Evolutionary conservation across 2,797 vertebrate genomes (phyloP).

Genomic region (Pipistrellus kuhlii): DNA sequence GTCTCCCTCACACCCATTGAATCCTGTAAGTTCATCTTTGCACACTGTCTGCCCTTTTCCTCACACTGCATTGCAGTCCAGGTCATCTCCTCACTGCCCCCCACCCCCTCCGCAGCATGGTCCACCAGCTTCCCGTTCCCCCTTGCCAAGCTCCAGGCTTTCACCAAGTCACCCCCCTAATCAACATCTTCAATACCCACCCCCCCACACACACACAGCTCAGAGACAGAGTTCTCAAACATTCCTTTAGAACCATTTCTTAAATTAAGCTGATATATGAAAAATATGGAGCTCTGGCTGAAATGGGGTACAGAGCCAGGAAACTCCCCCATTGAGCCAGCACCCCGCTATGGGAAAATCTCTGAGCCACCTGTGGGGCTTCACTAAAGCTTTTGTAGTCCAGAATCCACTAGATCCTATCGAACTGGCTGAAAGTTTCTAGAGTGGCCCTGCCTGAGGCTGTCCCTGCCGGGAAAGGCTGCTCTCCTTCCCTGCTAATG

Average conservation of each 20-base stretch:
- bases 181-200: neutral
- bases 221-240: neutral
- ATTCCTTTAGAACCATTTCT: neutral
- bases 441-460: neutral
- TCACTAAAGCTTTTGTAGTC: neutral
- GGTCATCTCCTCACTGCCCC: neutral
- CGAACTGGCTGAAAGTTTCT: neutral
- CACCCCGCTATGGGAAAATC: neutral
- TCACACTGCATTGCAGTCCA: neutral
- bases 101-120: neutral
- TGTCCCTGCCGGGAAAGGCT: neutral
- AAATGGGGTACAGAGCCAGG: neutral
- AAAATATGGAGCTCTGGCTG: neutral
- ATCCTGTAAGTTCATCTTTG: neutral
- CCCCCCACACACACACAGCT: neutral
- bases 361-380: neutral
- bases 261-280: neutral
- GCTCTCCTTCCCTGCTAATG: neutral
- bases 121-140: neutral
- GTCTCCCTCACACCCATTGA: neutral
- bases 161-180: neutral
- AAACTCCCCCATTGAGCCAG: neutral
- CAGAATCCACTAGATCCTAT: neutral
- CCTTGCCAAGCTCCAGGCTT: neutral
- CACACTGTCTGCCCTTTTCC: neutral